phyloP scores from a whole-genome alignment of 2,797 vertebrate genomes.

The Chromobotia macracanthus region DNA sequence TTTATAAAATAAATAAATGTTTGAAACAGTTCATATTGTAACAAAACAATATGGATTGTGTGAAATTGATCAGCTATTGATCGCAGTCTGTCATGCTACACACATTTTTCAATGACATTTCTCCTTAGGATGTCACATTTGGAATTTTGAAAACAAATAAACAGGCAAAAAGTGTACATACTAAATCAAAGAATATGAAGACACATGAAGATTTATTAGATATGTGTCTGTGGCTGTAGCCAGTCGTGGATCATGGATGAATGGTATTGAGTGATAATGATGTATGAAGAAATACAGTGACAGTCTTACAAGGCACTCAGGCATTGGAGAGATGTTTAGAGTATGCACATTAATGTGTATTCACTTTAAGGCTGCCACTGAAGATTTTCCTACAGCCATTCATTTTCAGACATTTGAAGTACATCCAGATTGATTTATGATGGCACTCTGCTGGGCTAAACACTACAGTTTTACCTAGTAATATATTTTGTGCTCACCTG shows the following conservation, averaged over 20 bases:
- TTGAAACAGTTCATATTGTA: background rate
- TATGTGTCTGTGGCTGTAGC: slow-evolving; percentile 3
- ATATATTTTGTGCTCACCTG: background rate
- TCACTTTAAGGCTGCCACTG: background rate
- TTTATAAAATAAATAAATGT: background rate
- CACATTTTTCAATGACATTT: background rate
- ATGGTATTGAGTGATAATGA: slow-evolving; percentile 22
- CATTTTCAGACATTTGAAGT: slow-evolving; percentile 3
- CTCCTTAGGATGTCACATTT: background rate
- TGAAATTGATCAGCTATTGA: slow-evolving; percentile 11
- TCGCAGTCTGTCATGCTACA: background rate
- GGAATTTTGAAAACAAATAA: background rate
- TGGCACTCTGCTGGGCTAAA: background rate
- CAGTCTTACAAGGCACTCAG: slow-evolving; percentile 24
- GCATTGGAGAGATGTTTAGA: slow-evolving; percentile 3
- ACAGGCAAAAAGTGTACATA: no score
- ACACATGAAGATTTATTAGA: background rate
- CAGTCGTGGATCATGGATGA: slow-evolving; percentile 6
- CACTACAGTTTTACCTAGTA: background rate
- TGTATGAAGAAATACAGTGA: slow-evolving; percentile 13
- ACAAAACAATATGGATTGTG: background rate
- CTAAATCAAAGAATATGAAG: background rate
- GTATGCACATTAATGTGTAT: background rate
- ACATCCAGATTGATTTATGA: background rate
- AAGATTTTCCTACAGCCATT: background rate